Evolutionary conservation across 2,888 invertebrate species (phyloP).

Genomic region (Zygaena filipendulae): DNA sequence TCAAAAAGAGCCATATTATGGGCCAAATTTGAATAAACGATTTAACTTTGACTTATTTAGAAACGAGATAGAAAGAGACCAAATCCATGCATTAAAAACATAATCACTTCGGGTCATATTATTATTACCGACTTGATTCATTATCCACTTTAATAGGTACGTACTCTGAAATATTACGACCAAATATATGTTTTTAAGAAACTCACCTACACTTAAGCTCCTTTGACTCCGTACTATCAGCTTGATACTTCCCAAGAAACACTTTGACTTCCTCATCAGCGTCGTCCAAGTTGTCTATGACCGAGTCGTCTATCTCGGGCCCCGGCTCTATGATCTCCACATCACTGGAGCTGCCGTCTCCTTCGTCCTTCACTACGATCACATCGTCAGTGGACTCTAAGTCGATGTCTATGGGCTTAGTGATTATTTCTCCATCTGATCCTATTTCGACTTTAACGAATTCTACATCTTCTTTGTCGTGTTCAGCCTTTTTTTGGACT

Average conservation of each 20-base stretch:
- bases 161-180: no score
- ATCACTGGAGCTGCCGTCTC: conserved; percentile 38
- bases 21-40: no score
- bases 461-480: conserved; percentile 27
- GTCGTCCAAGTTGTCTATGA: conserved; percentile 52
- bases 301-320: conserved; percentile 37
- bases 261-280: conserved; percentile 53
- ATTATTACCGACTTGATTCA: no score
- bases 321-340: conserved; percentile 47
- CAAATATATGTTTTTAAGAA: no score
- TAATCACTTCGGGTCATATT: no score
- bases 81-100: no score
- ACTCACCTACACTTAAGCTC: conserved; percentile 52
- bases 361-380: conserved; percentile 30
- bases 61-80: no score
- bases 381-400: conserved; percentile 28
- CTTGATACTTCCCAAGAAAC: conserved; percentile 50
- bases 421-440: conserved; percentile 49
- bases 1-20: no score
- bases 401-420: conserved; percentile 34
- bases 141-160: no score
- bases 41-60: no score
- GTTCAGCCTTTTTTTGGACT: conserved; percentile 19
- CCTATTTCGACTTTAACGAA: conserved; percentile 54
- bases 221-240: conserved; percentile 21